Evolutionary conservation across 2,797 vertebrate species (phyloP), one percentile per base, ranked within the genome.

Genomic region (Ispidina lecontei): DNA sequence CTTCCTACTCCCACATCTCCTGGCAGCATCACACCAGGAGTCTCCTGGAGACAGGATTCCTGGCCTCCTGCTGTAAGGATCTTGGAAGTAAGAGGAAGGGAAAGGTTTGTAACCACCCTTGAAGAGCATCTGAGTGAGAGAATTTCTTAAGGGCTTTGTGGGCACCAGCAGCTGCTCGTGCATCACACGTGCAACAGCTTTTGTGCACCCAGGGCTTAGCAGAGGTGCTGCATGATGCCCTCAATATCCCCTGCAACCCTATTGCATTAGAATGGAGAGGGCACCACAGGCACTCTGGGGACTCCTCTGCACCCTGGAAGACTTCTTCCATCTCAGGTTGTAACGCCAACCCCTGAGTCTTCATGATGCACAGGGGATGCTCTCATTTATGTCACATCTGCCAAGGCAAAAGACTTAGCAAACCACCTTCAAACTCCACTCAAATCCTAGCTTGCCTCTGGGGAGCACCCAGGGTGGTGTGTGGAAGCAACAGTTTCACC

Each of bases 401-500:
- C 25, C 44, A 52, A 47, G 35, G 37, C 17, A 63, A 73, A 60
- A 88, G 23, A 31, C 43, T 70, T 26, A 41, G 26, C 31, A 92
- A 23, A 51, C 10, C 19, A 6, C 0, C 2, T 59, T 85, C 12
- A 8, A 78, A 70, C 7, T 7, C n/a, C 23, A 19, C 29, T 63
- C 10, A 63, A 21, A 31, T 39, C 18, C 22, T 46, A 33, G 28
- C 26, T 17, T 2, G 1, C 35, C 31, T 47, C 28, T 52, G 23
- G 31, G 13, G 23, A 25, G 4, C 2, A 71, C 39, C 21, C 37
- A 23, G 33, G 29, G 21, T 5, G 17, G 4, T 60, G 23, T 0
- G 0, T 29, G n/a, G 8, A 35, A 22, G 29, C 55, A 33, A 5
- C 5, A 19, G 3, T 43, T 62, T 56, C 8, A 0, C 28, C 15